Base-by-base conservation (phyloP, 2,113 vertebrate genomes). In the Syngnathus typhle region DNA sequence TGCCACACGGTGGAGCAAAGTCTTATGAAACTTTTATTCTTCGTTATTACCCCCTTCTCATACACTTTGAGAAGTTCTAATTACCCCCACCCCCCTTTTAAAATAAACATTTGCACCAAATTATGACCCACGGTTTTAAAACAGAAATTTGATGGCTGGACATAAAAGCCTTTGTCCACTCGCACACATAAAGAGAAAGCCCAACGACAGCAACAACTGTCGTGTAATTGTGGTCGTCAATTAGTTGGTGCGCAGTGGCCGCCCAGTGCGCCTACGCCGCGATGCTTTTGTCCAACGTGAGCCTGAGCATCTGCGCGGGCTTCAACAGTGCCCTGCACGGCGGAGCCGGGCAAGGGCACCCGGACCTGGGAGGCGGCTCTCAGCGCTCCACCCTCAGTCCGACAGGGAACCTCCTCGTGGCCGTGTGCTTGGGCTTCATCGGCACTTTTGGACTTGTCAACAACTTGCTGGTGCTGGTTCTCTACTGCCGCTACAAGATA, bases 391-490 rank as follows among this genome's bases (percentile, higher is more conserved):
- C 72, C 65, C 89, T 93, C 78, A 87, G 79, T 55, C 88, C 91
- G 11, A 87, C 87, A 0, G 92, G 91, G 21, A 87, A 93, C 87
- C 79, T 91, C 55, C 12, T 92, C 4, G 89, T 92, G 43, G 88
- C 91, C 0, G 84, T 91, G 71, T 92, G 85, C 79, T 83, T 92
- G 64, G 92, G 90, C 44, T 76, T 89, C 56, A 89, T 90, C 80
- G 90, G 91, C 59, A 76, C 77, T 67, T 74, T 90, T 37, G 92
- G 93, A 71, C 88, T 93, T 38, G 4, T 88, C 7, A 93, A 88
- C 85, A 93, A 93, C 77, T 84, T 90, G n/a, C 82, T 92, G 68
- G 92, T 92, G 49, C 89, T 93, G n/a, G 80, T 92, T 67, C 89
- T 93, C 47, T 93, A 93, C 87, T 89, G 86, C 75, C 87, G 90